Evolutionary conservation across 2,113 vertebrate genomes (phyloP).

Genomic region (Cacatua alba): DNA sequence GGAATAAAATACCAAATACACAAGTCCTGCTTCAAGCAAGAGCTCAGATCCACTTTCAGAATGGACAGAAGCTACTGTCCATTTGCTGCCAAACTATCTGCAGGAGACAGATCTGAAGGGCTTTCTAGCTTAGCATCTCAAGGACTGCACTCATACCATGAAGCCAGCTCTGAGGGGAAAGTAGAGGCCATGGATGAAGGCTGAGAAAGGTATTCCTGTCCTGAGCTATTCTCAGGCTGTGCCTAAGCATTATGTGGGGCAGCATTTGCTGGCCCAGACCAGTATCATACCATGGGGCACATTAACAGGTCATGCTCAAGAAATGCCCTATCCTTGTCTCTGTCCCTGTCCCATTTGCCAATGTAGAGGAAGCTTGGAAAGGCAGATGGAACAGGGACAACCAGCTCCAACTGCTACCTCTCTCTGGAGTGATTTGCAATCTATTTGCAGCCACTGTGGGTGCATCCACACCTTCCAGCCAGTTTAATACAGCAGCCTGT

Average conservation of each 20-base stretch:
- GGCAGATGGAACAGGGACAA: not conserved
- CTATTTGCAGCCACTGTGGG: not conserved
- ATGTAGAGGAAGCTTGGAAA: not conserved
- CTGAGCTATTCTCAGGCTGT: not conserved
- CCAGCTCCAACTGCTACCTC: not conserved
- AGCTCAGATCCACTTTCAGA: not conserved
- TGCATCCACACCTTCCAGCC: not conserved
- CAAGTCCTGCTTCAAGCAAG: not conserved
- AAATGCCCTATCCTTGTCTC: not conserved
- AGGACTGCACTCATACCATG: not conserved
- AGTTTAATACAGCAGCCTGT: not conserved
- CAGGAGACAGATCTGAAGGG: not conserved
- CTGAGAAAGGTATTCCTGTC: not conserved
- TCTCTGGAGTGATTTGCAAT: not conserved
- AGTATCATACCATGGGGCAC: not conserved
- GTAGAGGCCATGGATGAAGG: not conserved
- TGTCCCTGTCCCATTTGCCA: not conserved
- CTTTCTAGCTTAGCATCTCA: not conserved
- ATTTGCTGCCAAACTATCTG: not conserved
- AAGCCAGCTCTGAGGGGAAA: not conserved
- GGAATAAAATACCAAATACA: not conserved
- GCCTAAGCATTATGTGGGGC: not conserved
- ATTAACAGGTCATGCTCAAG: fast-evolving
- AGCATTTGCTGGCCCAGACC: not conserved
- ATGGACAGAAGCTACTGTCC: not conserved